These are phyloP conservation scores for Phycodurus eques DNA, from an alignment of 2,113 vertebrate species.

Conservation along the genomic window DNA sequence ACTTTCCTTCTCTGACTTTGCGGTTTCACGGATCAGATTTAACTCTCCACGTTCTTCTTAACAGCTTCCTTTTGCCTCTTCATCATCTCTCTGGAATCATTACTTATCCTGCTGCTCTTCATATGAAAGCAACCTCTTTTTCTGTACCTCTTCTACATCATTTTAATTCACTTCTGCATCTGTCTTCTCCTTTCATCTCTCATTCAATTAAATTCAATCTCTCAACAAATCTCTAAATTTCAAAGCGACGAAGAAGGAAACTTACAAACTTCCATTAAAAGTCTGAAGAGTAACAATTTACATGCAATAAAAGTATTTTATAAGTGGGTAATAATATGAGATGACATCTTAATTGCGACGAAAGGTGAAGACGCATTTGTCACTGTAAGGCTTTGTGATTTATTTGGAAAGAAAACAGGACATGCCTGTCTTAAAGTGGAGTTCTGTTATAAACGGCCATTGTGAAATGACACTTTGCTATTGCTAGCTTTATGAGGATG, in stretches of 20 bases:
- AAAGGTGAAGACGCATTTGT: conserved; percentile 41
- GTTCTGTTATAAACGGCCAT: conserved; percentile 41
- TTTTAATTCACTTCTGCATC: neutral
- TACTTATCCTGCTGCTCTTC: neutral
- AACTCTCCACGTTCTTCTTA: neutral
- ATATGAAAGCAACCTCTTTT: neutral
- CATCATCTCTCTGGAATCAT: neutral
- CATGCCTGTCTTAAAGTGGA: conserved; percentile 35
- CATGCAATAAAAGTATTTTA: neutral
- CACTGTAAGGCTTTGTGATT: conserved; percentile 54
- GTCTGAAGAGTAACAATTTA: conserved; percentile 1
- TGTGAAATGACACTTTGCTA: conserved; percentile 57
- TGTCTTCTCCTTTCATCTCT: conserved; percentile 32
- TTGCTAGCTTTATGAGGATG: conserved; percentile 50
- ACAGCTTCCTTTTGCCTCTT: neutral
- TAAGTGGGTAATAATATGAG: neutral
- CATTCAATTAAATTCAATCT: conserved; percentile 15
- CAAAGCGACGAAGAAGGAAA: conserved; percentile 11
- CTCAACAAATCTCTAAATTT: conserved; percentile 15
- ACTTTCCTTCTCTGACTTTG: neutral
- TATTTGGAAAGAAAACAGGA: conserved; percentile 53
- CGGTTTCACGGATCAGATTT: neutral
- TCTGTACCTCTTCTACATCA: neutral
- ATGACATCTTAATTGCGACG: conserved; percentile 35
- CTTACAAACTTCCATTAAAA: conserved; percentile 1